Evolutionary conservation across 1,140 invertebrate genomes (phyloP).

Genomic region (Tetraneura akinire): DNA sequence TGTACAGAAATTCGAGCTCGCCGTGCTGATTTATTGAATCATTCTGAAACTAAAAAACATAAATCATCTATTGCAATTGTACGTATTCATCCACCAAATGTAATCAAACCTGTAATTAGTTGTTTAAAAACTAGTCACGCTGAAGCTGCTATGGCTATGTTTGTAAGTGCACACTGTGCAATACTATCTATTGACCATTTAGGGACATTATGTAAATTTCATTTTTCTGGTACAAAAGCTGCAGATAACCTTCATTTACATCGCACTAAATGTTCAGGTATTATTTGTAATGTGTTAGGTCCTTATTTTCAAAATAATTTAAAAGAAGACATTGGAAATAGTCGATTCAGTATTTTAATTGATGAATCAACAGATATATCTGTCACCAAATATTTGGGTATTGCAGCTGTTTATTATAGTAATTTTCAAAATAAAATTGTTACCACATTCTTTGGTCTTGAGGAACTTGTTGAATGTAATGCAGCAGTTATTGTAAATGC

Average conservation of each 20-base stretch:
- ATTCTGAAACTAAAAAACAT: background rate
- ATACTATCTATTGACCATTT: background rate
- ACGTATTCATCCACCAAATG: background rate
- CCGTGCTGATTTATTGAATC: background rate
- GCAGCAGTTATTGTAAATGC: background rate
- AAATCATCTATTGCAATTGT: background rate
- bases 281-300: background rate
- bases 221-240: background rate
- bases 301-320: background rate
- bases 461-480: background rate
- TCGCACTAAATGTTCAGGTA: background rate
- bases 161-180: background rate
- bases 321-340: background rate
- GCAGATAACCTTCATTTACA: background rate
- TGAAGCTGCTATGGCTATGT: background rate
- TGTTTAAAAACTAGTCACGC: background rate
- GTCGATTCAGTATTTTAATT: background rate
- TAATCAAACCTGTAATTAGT: background rate
- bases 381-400: too few relatives aligned
- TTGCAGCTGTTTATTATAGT: constrained; percentile 22
- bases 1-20: background rate
- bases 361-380: constrained; percentile 29
- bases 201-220: background rate
- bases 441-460: constrained; percentile 2
- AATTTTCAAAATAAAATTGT: background rate